Evolutionary conservation across 2,888 invertebrate genomes (phyloP).

Genomic region (Cerastis leucographa): DNA sequence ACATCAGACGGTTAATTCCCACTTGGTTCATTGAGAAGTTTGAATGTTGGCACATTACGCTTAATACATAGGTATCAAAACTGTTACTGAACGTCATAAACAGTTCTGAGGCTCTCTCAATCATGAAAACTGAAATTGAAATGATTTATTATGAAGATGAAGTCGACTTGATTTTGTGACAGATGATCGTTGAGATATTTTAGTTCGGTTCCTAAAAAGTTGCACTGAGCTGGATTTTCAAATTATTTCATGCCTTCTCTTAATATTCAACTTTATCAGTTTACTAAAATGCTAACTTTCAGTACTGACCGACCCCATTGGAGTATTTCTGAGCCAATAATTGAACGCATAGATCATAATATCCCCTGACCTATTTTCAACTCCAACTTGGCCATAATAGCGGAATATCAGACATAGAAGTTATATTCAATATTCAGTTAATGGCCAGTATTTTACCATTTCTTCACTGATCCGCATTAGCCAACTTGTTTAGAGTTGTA

Average conservation of each 20-base stretch:
- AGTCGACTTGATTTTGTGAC: neutral
- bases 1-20: constrained; percentile 29
- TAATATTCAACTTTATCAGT: neutral
- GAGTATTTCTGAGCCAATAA: constrained; percentile 8
- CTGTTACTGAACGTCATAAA: constrained; percentile 10
- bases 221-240: neutral
- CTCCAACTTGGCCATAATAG: constrained; percentile 20
- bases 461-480: constrained; percentile 1
- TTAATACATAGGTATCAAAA: constrained; percentile 24
- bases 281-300: constrained; percentile 3
- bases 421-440: constrained; percentile 42
- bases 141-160: neutral
- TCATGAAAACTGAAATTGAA: neutral
- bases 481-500: neutral
- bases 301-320: neutral
- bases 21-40: constrained; percentile 32
- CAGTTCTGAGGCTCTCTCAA: constrained; percentile 9
- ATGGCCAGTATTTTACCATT: constrained; percentile 28
- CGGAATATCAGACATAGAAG: constrained; percentile 32
- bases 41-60: constrained; percentile 32
- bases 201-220: neutral
- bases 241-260: neutral
- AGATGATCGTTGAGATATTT: neutral
- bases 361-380: constrained; percentile 32
- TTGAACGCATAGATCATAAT: constrained; percentile 38